Conservation (phyloP, 2,113 vertebrate genomes). For the Leucopsar rothschildi region DNA sequence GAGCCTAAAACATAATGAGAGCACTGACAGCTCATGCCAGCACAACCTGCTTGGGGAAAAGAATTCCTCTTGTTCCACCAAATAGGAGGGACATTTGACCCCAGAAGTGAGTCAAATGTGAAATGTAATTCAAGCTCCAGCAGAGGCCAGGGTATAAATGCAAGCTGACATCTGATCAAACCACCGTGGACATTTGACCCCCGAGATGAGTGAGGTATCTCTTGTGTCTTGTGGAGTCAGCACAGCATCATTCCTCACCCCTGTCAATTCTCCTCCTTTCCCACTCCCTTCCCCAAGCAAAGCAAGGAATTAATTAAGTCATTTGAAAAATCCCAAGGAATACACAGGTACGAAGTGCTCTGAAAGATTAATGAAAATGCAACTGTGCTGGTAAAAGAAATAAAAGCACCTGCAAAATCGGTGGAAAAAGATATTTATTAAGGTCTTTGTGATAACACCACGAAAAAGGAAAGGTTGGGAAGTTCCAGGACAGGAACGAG, state of each 20-base stretch:
- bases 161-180: conserved; percentile 82
- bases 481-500: neutral
- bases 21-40: neutral
- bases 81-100: conserved; percentile 79
- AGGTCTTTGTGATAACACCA: neutral
- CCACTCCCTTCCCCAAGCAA: neutral
- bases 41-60: conserved; percentile 25
- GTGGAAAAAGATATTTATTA: neutral
- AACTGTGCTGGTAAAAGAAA: neutral
- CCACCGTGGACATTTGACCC: conserved; percentile 76
- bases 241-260: conserved; percentile 55
- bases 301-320: neutral
- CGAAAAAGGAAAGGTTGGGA: neutral
- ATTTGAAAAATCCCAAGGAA: neutral
- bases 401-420: neutral
- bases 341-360: neutral
- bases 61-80: conserved; percentile 84
- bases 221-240: conserved; percentile 59
- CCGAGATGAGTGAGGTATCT: conserved; percentile 77
- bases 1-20: conserved; percentile 22
- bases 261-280: neutral
- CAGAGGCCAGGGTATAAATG: conserved; percentile 81
- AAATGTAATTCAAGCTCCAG: conserved; percentile 84
- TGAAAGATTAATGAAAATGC: neutral
- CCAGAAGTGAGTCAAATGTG: conserved; percentile 77